Percentiles rank a stretch among this genome's conserved stretches.
Conservation (phyloP, 2,888 invertebrate genomes). For the Schizotus pectinicornis region DNA sequence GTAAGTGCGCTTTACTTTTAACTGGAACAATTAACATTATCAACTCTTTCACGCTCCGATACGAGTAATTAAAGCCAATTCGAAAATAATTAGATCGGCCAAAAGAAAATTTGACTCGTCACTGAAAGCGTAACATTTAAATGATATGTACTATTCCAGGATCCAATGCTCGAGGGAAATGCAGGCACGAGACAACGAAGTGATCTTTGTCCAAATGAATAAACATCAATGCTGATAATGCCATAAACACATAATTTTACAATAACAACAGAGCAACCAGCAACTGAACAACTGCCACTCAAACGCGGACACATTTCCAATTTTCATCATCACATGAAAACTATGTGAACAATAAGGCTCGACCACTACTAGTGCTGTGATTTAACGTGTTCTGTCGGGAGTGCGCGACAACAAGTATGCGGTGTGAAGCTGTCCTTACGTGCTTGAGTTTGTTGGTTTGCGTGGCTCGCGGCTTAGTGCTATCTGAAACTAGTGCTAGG, state of each 20-base stretch:
- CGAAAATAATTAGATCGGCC: too few species aligned
- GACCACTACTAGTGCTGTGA: neutral
- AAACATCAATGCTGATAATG: conserved; percentile 38
- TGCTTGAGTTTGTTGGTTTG: neutral
- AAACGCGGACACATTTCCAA: neutral
- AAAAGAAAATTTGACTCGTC: too few species aligned
- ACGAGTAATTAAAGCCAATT: too few species aligned
- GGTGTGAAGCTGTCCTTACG: conserved; percentile 3
- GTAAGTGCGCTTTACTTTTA: too few species aligned
- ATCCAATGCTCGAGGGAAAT: conserved; percentile 27
- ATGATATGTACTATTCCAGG: conserved; percentile 6
- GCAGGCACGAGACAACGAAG: conserved; percentile 38
- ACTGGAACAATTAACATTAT: too few species aligned
- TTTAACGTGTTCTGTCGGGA: too few species aligned
- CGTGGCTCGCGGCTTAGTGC: conserved; percentile 1
- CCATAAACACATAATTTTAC: conserved; percentile 29
- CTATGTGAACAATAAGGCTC: neutral
- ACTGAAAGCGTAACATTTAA: too few species aligned
- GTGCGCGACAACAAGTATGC: neutral
- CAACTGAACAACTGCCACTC: neutral
- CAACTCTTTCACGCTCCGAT: too few species aligned
- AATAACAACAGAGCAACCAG: conserved; percentile 6
- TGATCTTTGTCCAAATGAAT: conserved; percentile 42
- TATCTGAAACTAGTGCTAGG: conserved; percentile 19
- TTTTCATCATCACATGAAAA: neutral